Conservation (phyloP, 2,888 invertebrate species). For the Coenonympha arcania region DNA sequence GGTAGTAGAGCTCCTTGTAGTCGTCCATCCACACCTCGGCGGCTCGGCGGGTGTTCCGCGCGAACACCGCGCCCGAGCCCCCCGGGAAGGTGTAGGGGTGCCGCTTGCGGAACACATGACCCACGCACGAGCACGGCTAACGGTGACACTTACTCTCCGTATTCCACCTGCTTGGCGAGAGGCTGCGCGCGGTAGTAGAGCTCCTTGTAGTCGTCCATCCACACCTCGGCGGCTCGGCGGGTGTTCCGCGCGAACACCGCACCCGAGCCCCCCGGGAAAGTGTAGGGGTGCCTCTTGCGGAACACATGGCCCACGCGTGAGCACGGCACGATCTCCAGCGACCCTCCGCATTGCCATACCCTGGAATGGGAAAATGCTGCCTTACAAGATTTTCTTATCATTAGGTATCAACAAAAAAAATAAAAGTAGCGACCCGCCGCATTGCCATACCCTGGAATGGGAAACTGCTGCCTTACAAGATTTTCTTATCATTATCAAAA, state of each 20-base stretch:
- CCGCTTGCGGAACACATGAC: slow-evolving; percentile 94
- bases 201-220: slow-evolving; percentile 99
- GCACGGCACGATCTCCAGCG: slow-evolving; percentile 97
- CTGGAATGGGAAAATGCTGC: no score
- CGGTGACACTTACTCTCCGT: slow-evolving; percentile 83
- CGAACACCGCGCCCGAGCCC: slow-evolving; percentile 97
- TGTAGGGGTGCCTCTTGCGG: slow-evolving; percentile 97
- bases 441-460: slow-evolving; percentile 95
- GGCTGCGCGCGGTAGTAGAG: slow-evolving; percentile 96
- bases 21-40: slow-evolving; percentile 99
- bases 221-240: slow-evolving; percentile 96
- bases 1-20: slow-evolving; percentile 96
- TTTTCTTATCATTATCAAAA: no score
- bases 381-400: no score
- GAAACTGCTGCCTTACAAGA: no score
- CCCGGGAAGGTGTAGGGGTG: slow-evolving; percentile 99
- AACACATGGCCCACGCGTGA: slow-evolving; percentile 95
- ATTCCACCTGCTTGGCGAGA: slow-evolving; percentile 88
- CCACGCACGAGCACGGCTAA: slow-evolving; percentile 83
- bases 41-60: slow-evolving; percentile 94
- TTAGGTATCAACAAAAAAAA: no score
- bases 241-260: slow-evolving; percentile 98
- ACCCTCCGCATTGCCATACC: slow-evolving; percentile 99
- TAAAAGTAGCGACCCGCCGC: slow-evolving; percentile 96
- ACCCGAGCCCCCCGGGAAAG: slow-evolving; percentile 97